phyloP scores from a whole-genome alignment of 1,140 invertebrate genomes.

The Pentalonia nigronervosa region DNA sequence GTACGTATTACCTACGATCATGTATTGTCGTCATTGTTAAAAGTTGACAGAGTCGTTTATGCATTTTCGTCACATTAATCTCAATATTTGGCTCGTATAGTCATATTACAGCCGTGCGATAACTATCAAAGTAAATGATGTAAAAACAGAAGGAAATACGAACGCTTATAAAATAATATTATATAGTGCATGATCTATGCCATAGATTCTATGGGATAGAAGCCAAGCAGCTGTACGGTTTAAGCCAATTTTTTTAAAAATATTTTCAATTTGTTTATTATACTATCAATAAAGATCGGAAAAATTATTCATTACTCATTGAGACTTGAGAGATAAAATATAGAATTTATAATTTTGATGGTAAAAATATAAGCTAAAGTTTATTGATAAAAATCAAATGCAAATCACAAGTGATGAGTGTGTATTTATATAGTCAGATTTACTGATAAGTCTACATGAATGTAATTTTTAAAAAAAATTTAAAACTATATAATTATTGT shows the following conservation, averaged over 20 bases:
- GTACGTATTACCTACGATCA: neutral
- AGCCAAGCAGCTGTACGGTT: neutral
- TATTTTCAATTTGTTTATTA: neutral
- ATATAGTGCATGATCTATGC: neutral
- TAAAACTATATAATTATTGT: neutral
- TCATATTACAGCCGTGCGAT: neutral
- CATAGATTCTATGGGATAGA: neutral
- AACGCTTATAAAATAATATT: neutral
- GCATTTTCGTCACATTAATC: constrained; percentile 28
- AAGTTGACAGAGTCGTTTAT: neutral
- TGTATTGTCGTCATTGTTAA: neutral
- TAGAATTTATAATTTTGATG: neutral
- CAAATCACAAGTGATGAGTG: neutral
- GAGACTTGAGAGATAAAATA: neutral
- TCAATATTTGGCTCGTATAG: constrained; percentile 18
- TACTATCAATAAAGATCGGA: neutral
- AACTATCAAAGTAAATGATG: constrained; percentile 24
- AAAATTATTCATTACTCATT: neutral
- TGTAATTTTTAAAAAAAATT: neutral
- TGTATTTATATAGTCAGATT: neutral
- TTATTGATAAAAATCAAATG: neutral
- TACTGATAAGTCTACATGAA: neutral
- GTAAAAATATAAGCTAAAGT: neutral
- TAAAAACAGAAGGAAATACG: neutral
- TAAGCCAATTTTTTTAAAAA: neutral